These are phyloP conservation scores for Halictus ligatus DNA, from an alignment of 2,888 invertebrate genomes.

Conservation along the genomic window DNA sequence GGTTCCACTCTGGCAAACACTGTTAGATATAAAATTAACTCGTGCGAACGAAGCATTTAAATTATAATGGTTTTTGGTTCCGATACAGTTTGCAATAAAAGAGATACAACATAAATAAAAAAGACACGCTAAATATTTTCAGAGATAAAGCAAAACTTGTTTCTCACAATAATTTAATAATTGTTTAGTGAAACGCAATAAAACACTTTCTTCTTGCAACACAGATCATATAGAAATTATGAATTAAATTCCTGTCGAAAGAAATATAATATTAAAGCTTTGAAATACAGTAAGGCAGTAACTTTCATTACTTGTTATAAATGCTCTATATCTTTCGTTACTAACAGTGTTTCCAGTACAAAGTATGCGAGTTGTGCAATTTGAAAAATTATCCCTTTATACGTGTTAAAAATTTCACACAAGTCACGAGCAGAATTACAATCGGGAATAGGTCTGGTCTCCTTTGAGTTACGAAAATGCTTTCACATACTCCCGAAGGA, in stretches of 20 bases:
- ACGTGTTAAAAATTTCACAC: constrained; percentile 38
- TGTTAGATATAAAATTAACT: too few relatives aligned
- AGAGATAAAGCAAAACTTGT: too few relatives aligned
- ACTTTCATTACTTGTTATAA: not conserved
- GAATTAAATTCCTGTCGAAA: not conserved
- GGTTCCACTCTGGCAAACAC: too few relatives aligned
- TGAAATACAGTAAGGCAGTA: not conserved
- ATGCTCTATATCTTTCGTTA: not conserved
- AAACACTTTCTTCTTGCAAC: not conserved
- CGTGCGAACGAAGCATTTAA: too few relatives aligned
- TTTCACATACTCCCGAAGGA: constrained; percentile 42
- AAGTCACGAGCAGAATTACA: constrained; percentile 36
- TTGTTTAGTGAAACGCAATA: not conserved
- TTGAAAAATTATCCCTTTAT: constrained; percentile 15
- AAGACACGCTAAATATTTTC: too few relatives aligned
- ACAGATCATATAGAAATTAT: not conserved
- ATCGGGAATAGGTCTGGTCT: constrained; percentile 16
- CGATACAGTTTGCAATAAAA: too few relatives aligned
- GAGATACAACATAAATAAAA: too few relatives aligned
- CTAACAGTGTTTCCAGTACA: not conserved
- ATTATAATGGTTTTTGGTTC: too few relatives aligned
- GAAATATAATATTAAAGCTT: not conserved
- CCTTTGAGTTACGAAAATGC: constrained; percentile 35
- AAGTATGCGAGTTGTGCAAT: not conserved
- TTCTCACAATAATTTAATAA: too few relatives aligned